These are phyloP conservation scores for Griposia aprilina DNA, from an alignment of 2,888 invertebrate species.

Conservation along the genomic window DNA sequence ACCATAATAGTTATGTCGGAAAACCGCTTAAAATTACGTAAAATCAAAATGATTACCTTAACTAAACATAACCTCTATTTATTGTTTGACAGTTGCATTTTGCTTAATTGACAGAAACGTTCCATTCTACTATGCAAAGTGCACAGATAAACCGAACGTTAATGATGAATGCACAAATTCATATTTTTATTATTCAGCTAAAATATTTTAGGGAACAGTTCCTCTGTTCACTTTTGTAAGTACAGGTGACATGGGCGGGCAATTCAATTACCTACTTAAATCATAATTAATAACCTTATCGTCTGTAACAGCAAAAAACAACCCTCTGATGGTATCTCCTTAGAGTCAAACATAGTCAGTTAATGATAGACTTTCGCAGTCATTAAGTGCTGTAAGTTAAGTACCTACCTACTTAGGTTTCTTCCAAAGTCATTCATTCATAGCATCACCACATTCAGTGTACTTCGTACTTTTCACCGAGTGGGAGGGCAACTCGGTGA, in stretches of 20 bases:
- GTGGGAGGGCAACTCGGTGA: no score
- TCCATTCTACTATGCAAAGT: conserved; percentile 26
- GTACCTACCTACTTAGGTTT: no score
- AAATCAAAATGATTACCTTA: conserved; percentile 73
- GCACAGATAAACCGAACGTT: not conserved
- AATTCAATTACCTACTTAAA: not conserved
- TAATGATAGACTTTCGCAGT: not conserved
- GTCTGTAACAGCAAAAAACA: not conserved
- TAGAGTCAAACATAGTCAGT: not conserved
- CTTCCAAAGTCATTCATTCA: not conserved
- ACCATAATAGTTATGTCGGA: conserved; percentile 55
- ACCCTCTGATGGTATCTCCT: not conserved
- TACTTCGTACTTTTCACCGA: no score
- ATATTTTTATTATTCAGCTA: not conserved
- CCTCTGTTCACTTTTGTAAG: not conserved
- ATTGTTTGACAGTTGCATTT: conserved; percentile 71
- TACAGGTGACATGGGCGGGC: not conserved
- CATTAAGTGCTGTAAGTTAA: not conserved
- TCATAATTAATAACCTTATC: not conserved
- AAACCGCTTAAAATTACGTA: conserved; percentile 65
- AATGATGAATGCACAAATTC: not conserved
- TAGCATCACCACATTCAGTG: not conserved
- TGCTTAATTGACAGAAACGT: conserved; percentile 52
- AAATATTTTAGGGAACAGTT: not conserved
- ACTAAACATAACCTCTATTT: conserved; percentile 81